Evolutionary conservation across 2,113 vertebrate species (phyloP), one percentile per base, ranked within the genome.

Genomic region (Sisor rabdophorus): DNA sequence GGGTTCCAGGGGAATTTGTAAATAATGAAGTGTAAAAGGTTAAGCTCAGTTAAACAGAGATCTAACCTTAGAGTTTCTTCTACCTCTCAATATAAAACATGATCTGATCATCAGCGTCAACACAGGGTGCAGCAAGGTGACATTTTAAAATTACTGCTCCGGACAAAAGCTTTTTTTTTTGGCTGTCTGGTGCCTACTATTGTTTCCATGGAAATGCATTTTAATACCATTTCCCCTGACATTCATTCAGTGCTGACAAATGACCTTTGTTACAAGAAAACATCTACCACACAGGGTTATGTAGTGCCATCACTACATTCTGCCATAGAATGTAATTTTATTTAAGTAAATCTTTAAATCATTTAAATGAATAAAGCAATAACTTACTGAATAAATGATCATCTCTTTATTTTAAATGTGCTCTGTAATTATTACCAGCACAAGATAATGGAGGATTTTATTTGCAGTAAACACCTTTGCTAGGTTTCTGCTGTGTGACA

Each of bases 221-320:
- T 61, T 71, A 63, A 75, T 16, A 28, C 58, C 65, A 8, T 53
- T 50, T 75, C 19, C 12, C 76, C 32, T 73, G 40, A 71, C 59
- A 79, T 73, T 36, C 11, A 74, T 76, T 80, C 50, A 67, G 77
- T 70, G 56, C 64, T 24, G 75, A 81, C 17, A 26, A 76, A 78
- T 47, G 76, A 87, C 88, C 85, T 86, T 84, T 84, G 77, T 36
- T 56, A 59, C 8, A 16, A 64, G 28, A 54, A 52, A 52, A 54
- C 55, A 61, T 74, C 44, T 48, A 52, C 71, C 26, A 22, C 22
- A 63, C 26, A 60, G 54, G 75, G 65, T 40, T 53, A 32, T 24
- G 32, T 7, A 26, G 13, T 1, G 28, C 7, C 28, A 32, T 20
- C 12, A 40, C 48, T 22, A 58, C 56, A 63, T 52, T 61, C 22